A percentile compares a stretch with the other conserved stretches of the same genome.
Conservation (phyloP, 2,888 invertebrate species). For the Pherbina coryleti region DNA sequence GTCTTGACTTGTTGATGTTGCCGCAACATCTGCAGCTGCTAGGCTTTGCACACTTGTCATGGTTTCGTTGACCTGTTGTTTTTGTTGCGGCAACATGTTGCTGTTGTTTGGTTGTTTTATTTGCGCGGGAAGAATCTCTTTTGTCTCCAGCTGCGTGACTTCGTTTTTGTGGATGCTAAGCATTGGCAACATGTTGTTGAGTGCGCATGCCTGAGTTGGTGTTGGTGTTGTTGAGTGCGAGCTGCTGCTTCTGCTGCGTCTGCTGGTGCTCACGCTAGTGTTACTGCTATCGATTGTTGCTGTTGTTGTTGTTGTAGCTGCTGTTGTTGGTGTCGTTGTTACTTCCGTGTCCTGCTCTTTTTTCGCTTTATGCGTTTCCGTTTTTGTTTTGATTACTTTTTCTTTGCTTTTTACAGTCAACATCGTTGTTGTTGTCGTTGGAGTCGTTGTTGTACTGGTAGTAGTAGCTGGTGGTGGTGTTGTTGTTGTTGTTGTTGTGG, state of each 20-base stretch:
- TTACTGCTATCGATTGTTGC: constrained; percentile 23
- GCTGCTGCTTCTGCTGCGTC: constrained; percentile 24
- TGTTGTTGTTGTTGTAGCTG: constrained; percentile 24
- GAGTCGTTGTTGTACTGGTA: constrained; percentile 41
- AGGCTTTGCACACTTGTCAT: background rate
- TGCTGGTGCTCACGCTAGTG: constrained; percentile 26
- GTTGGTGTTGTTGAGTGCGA: constrained; percentile 40
- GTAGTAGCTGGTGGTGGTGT: constrained; percentile 39
- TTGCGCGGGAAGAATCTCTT: constrained; percentile 13
- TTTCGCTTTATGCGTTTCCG: constrained; percentile 12
- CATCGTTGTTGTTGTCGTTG: constrained; percentile 47
- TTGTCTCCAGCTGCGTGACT: background rate
- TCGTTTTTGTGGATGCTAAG: constrained; percentile 1
- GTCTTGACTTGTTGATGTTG: constrained; percentile 28
- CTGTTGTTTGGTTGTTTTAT: constrained; percentile 41
- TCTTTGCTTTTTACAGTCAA: constrained; percentile 31
- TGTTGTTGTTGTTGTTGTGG: constrained; percentile 52
- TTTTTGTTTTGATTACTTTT: constrained; percentile 40
- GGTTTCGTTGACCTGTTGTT: constrained; percentile 24
- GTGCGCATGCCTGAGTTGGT: constrained; percentile 1
- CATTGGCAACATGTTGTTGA: constrained; percentile 42
- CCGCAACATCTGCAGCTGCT: constrained; percentile 36
- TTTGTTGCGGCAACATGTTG: constrained; percentile 41
- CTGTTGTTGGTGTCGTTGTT: constrained; percentile 42
- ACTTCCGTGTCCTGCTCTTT: constrained; percentile 38